Conservation (phyloP, 2,888 invertebrate species). For the Lithophane leautieri region DNA sequence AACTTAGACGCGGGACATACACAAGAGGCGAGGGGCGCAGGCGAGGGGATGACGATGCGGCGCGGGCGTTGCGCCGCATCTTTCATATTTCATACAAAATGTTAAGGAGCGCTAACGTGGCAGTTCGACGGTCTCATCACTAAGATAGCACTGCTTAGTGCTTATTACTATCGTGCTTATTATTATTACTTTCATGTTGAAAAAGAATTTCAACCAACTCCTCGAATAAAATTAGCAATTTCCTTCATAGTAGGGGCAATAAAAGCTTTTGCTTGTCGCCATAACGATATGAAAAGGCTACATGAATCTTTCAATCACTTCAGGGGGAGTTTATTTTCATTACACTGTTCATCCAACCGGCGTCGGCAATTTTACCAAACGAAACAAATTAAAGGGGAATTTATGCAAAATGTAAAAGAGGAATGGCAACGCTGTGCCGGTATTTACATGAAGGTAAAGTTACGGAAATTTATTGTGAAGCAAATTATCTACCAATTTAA, state of each 20-base stretch:
- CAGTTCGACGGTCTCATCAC: too few relatives aligned
- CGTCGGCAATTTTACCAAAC: conserved; percentile 51
- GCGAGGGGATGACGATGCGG: too few relatives aligned
- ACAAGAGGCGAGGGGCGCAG: too few relatives aligned
- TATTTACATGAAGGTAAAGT: background rate
- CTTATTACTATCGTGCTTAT: too few relatives aligned
- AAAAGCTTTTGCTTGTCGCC: conserved; percentile 72
- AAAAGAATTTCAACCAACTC: background rate
- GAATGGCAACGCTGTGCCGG: background rate
- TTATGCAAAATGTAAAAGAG: conserved; percentile 42
- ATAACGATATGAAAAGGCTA: conserved; percentile 65
- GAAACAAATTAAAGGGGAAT: conserved; percentile 46
- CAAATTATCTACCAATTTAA: background rate
- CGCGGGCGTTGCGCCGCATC: too few relatives aligned
- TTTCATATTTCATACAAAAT: too few relatives aligned
- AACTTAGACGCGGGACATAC: too few relatives aligned
- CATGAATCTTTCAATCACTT: conserved; percentile 68
- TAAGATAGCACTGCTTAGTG: too few relatives aligned
- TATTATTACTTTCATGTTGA: too few relatives aligned
- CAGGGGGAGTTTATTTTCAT: conserved; percentile 53
- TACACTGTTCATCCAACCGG: conserved; percentile 40
- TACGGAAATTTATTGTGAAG: background rate
- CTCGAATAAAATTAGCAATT: conserved; percentile 18
- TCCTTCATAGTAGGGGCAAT: conserved; percentile 50
- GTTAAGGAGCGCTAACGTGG: too few relatives aligned